These are phyloP conservation scores for Beroe forskalii DNA, from an alignment of 37 sponge, comb jelly and placozoan genomes.

Conservation along the genomic window DNA sequence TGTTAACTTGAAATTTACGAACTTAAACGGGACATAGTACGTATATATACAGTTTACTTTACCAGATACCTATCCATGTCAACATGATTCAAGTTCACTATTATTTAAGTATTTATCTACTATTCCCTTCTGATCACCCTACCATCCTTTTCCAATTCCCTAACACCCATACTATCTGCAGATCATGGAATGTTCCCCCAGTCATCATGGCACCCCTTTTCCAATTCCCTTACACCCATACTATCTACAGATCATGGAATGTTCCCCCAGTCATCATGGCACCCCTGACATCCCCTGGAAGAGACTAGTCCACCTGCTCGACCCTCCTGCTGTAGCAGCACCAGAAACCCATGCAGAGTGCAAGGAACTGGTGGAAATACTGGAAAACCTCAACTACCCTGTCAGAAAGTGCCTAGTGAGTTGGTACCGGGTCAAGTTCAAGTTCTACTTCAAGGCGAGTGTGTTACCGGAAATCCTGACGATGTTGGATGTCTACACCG, in stretches of 20 bases:
- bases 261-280: neutral
- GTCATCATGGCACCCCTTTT: too few relatives aligned
- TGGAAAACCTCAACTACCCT: slow-evolving; percentile 26
- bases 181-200: neutral
- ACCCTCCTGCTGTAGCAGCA: neutral
- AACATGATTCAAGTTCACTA: neutral
- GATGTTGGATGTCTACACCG: neutral
- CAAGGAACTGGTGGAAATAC: neutral
- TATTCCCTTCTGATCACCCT: too few relatives aligned
- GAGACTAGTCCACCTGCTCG: neutral
- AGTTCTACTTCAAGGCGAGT: slow-evolving; percentile 3
- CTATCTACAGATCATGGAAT: neutral
- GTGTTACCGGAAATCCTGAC: neutral
- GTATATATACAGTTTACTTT: too few relatives aligned
- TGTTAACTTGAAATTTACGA: too few relatives aligned
- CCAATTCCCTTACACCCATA: too few relatives aligned
- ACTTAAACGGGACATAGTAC: too few relatives aligned
- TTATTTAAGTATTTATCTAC: neutral
- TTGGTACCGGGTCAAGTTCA: slow-evolving; percentile 48
- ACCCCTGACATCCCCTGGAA: slow-evolving; percentile 25
- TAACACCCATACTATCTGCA: too few relatives aligned
- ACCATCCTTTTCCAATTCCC: too few relatives aligned
- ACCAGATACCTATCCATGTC: too few relatives aligned
- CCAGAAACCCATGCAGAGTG: neutral
- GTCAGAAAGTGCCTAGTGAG: neutral